Conservation (phyloP, 2,888 invertebrate genomes). For the Cephus rjabovi region DNA sequence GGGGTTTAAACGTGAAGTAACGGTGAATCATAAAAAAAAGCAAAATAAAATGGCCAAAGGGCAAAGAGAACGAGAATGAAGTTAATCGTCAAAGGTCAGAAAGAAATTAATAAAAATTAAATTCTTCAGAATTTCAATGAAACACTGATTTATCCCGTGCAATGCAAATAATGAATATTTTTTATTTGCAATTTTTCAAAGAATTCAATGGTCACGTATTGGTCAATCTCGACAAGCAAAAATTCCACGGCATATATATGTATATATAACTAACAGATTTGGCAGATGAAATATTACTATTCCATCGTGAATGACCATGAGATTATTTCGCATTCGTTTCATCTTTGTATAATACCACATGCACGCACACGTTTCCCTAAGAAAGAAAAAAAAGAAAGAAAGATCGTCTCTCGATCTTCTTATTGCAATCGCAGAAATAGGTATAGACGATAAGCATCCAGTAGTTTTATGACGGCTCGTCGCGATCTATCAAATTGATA, state of each 20-base stretch:
- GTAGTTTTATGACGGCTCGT: not conserved
- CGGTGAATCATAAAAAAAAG: not conserved
- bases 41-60: conserved; percentile 19
- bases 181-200: conserved; percentile 4
- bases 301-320: too few species aligned
- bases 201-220: not conserved
- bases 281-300: too few species aligned
- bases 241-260: too few species aligned
- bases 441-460: too few species aligned
- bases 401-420: not conserved
- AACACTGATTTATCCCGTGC: conserved; percentile 9
- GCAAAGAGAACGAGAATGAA: conserved; percentile 7
- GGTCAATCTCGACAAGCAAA: too few species aligned
- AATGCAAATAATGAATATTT: not conserved
- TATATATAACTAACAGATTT: too few species aligned
- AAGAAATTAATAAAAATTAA: conserved; percentile 34
- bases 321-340: not conserved
- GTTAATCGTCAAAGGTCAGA: conserved; percentile 17
- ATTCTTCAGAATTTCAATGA: conserved; percentile 35
- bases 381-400: too few species aligned
- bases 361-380: too few species aligned
- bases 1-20: too few species aligned
- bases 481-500: conserved; percentile 2
- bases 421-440: conserved; percentile 2
- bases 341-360: too few species aligned